These are phyloP conservation scores for Pogonomyrmex californicus DNA, from an alignment of 1,140 invertebrate genomes.

Conservation along the genomic window DNA sequence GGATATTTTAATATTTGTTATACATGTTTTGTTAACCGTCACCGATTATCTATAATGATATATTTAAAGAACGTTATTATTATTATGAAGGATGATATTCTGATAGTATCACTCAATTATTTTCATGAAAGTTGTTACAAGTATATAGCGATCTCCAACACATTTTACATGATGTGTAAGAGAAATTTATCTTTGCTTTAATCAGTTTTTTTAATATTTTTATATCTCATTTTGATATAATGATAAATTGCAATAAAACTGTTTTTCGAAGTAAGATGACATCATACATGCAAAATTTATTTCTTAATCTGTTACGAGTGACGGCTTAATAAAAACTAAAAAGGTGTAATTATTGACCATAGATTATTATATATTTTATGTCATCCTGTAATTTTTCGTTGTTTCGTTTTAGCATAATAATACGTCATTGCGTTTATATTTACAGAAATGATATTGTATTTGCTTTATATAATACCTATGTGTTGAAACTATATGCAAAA, in stretches of 20 bases:
- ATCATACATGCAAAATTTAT: neutral
- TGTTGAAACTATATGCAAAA: slow-evolving; percentile 11
- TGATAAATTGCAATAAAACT: neutral
- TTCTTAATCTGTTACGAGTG: neutral
- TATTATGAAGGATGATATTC: neutral
- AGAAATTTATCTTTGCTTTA: neutral
- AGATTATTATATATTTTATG: neutral
- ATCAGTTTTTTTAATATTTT: neutral
- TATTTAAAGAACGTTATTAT: slow-evolving; percentile 6
- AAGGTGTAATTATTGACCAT: neutral
- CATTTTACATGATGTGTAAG: neutral
- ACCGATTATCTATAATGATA: slow-evolving; percentile 1
- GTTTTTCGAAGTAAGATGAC: neutral
- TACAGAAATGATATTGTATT: neutral
- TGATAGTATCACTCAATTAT: neutral
- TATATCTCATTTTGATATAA: neutral
- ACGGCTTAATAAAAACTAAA: neutral
- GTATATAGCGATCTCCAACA: too few species aligned
- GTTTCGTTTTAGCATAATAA: neutral
- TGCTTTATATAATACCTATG: neutral
- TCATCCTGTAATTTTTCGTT: neutral
- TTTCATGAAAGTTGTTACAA: neutral
- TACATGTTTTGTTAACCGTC: neutral
- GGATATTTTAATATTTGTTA: neutral
- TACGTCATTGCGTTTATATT: neutral